Base-by-base conservation (phyloP, 2,888 invertebrate genomes). In the Drosophila antonietae region DNA sequence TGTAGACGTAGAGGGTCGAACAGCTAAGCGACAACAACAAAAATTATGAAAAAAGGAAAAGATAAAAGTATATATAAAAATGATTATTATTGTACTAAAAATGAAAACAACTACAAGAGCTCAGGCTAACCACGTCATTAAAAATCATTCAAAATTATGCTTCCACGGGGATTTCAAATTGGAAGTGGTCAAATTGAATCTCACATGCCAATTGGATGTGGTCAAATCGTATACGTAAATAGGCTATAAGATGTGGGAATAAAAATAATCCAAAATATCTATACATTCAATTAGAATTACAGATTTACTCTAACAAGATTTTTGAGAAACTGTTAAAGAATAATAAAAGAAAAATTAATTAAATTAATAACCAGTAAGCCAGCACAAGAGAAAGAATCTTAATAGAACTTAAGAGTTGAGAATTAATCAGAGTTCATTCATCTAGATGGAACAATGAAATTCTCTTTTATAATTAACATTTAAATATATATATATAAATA, bases 1-100 rank as follows among this genome's bases (percentile, higher is more conserved):
- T n/a, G n/a, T 51, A 51, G 49, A 51, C 49, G 69, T 58, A 53
- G 80, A 68, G 59, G 52, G 56, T 41, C n/a, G 47, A 68, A 18
- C 46, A 28, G 55, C 41, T 18, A 51, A 33, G 35, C 33, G 51
- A 23, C 59, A 47, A 43, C 49, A 49, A 51, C 33, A 51, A 51
- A 31, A 28, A 31, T 12, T 18, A 51, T 51, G 12, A 44, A 59
- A 44, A 60, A 58, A 58, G 51, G 51, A 49, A 59, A 68, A 66
- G 23, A 56, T 63, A 56, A 67, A 78, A 37, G 57, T 57, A 75
- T 59, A 58, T 49, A 55, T 56, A 66, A 39, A 76, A 80, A 78
- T 59, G 18, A 80, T 80, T 78, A 88, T 82, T 77, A 86, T 86
- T 82, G 74, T 79, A 81, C 77, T 73, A 70, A 83, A 78, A 82